These are phyloP conservation scores for Uloborus plumipes DNA, from an alignment of 2,888 invertebrate genomes.

Conservation along the genomic window DNA sequence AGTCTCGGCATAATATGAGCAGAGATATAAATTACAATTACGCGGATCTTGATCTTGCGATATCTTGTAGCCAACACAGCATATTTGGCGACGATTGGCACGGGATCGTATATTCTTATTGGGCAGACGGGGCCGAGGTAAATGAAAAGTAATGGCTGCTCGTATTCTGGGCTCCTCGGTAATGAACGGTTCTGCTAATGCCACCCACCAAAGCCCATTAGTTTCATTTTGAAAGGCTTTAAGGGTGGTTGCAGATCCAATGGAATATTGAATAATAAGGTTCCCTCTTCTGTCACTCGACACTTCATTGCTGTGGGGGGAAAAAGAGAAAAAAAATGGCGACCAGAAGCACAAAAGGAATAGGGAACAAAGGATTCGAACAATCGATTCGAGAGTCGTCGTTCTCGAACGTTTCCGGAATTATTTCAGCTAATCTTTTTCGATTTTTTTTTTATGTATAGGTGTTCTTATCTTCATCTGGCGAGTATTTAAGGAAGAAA, in stretches of 20 bases:
- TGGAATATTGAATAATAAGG: conserved; percentile 61
- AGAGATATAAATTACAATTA: conserved; percentile 62
- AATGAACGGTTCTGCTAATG: conserved; percentile 52
- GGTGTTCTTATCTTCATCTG: conserved; percentile 1
- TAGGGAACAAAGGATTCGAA: conserved; percentile 31
- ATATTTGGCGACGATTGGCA: conserved; percentile 56
- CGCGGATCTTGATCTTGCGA: neutral
- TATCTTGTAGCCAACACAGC: conserved; percentile 1
- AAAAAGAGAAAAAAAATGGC: conserved; percentile 12
- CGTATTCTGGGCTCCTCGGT: conserved; percentile 18
- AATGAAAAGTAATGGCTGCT: conserved; percentile 52
- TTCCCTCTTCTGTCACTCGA: conserved; percentile 6
- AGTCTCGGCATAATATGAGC: conserved; percentile 25
- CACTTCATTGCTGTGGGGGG: conserved; percentile 13
- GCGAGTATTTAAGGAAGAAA: too few relatives aligned
- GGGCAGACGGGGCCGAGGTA: conserved; percentile 14
- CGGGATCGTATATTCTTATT: conserved; percentile 58
- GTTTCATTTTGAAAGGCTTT: conserved; percentile 58
- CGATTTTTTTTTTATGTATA: neutral
- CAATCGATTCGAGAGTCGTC: conserved; percentile 49
- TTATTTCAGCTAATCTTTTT: conserved; percentile 48
- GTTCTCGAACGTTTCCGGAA: conserved; percentile 47
- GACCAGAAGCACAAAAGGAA: conserved; percentile 41
- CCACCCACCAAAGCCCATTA: conserved; percentile 38
- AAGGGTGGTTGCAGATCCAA: conserved; percentile 3